phyloP scores from a whole-genome alignment of 92 coral and sea anemone species.

The Isaurus tuberculatus region DNA sequence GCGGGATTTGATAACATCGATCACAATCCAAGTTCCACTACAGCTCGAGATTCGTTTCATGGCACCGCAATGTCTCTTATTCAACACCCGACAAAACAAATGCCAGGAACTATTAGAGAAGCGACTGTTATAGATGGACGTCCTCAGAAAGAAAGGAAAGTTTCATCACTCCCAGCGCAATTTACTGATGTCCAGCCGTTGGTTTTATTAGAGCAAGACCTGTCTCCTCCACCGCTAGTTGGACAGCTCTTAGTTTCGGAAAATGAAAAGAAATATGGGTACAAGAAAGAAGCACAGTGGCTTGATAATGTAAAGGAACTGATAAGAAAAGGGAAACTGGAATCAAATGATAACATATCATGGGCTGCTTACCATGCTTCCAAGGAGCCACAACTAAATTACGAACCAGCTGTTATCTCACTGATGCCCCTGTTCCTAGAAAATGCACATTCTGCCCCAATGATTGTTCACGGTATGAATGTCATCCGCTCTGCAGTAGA shows the following conservation, averaged over 20 bases:
- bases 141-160: neutral
- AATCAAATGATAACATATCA: neutral
- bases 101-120: neutral
- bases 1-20: neutral
- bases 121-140: neutral
- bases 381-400: neutral
- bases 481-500: constrained; percentile 34
- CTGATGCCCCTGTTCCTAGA: constrained; percentile 6
- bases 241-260: neutral
- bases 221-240: neutral
- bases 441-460: constrained; percentile 8
- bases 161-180: neutral
- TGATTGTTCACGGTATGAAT: constrained; percentile 28
- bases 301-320: constrained; percentile 4
- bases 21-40: constrained; percentile 16
- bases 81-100: neutral
- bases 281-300: constrained; percentile 14
- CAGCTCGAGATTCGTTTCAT: constrained; percentile 48
- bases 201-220: neutral
- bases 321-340: neutral
- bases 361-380: constrained; percentile 38
- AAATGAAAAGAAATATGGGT: neutral
- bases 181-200: constrained; percentile 13
- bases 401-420: neutral
- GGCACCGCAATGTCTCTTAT: constrained; percentile 18